These are phyloP conservation scores for Trichogramma evanescens DNA, from an alignment of 2,888 invertebrate genomes.

Conservation along the genomic window DNA sequence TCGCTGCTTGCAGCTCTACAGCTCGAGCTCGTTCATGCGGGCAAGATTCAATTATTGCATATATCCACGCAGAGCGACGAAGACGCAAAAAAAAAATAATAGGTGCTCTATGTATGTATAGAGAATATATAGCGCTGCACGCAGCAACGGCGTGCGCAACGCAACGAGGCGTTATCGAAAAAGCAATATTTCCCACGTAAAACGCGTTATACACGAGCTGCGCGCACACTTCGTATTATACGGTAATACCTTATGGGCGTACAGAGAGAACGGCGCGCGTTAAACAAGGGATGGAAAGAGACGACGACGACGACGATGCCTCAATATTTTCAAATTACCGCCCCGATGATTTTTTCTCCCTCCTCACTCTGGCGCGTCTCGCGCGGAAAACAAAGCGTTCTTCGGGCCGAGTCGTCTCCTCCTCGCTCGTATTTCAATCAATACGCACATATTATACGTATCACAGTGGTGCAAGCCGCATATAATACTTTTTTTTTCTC, in stretches of 20 bases:
- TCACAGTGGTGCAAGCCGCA: too few species aligned
- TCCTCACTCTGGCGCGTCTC: conserved; percentile 1
- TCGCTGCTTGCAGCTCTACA: too few species aligned
- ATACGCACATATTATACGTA: conserved; percentile 27
- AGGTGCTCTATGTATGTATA: conserved; percentile 16
- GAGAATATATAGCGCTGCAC: too few species aligned
- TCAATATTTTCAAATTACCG: conserved; percentile 45
- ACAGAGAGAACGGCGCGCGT: not conserved
- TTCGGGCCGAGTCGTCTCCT: conserved; percentile 19
- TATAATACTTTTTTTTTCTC: too few species aligned
- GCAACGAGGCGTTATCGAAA: conserved; percentile 26
- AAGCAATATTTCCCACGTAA: conserved; percentile 29
- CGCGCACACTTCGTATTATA: conserved; percentile 1
- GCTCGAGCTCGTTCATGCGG: too few species aligned
- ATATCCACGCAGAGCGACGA: too few species aligned
- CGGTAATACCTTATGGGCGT: not conserved
- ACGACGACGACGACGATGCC: conserved; percentile 21
- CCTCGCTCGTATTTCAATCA: conserved; percentile 44
- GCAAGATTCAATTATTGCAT: too few species aligned
- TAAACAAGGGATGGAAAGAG: not conserved
- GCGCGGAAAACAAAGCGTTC: conserved; percentile 40
- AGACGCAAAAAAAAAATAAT: conserved; percentile 29
- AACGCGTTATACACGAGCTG: conserved; percentile 23
- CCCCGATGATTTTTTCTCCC: conserved; percentile 37
- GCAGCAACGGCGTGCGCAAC: conserved; percentile 3